A percentile compares a stretch with the other conserved stretches of the same genome.
phyloP scores from a whole-genome alignment of 92 coral and sea anemone genomes.

The Zoanthus sansibaricus region DNA sequence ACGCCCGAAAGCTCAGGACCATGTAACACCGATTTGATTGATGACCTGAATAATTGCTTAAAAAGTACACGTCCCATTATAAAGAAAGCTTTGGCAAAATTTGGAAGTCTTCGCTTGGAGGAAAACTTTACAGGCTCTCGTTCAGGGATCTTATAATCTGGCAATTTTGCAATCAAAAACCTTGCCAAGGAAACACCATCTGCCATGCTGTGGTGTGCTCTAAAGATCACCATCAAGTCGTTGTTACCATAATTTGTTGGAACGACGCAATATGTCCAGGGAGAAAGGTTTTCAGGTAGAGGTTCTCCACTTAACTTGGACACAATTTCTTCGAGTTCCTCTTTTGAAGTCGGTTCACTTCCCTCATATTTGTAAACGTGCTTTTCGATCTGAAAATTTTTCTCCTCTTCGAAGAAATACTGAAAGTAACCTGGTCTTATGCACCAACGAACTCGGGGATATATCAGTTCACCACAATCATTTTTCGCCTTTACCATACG shows the following conservation, averaged over 20 bases:
- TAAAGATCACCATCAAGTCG: constrained; percentile 60
- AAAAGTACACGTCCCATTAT: constrained; percentile 58
- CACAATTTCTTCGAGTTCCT: constrained; percentile 77
- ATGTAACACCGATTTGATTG: constrained; percentile 81
- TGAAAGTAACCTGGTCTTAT: constrained; percentile 84
- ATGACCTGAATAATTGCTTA: constrained; percentile 32
- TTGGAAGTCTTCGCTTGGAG: constrained; percentile 48
- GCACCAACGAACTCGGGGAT: constrained; percentile 68
- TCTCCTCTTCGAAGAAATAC: constrained; percentile 85
- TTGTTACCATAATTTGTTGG: constrained; percentile 75
- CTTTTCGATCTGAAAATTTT: constrained; percentile 71
- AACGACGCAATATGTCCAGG: constrained; percentile 81
- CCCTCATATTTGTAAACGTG: constrained; percentile 86
- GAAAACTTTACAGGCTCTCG: constrained; percentile 72
- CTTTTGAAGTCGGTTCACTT: constrained; percentile 72
- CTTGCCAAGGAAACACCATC: constrained; percentile 86
- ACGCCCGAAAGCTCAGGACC: constrained; percentile 79
- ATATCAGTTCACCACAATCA: constrained; percentile 60
- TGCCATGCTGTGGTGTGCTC: constrained; percentile 81
- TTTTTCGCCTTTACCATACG: constrained; percentile 72
- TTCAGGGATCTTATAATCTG: constrained; percentile 68
- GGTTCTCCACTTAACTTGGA: constrained; percentile 71
- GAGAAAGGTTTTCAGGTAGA: constrained; percentile 67
- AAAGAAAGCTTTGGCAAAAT: constrained; percentile 70
- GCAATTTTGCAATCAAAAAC: constrained; percentile 65